phyloP scores from a whole-genome alignment of 2,113 vertebrate genomes.

The Trematocara zebra region DNA sequence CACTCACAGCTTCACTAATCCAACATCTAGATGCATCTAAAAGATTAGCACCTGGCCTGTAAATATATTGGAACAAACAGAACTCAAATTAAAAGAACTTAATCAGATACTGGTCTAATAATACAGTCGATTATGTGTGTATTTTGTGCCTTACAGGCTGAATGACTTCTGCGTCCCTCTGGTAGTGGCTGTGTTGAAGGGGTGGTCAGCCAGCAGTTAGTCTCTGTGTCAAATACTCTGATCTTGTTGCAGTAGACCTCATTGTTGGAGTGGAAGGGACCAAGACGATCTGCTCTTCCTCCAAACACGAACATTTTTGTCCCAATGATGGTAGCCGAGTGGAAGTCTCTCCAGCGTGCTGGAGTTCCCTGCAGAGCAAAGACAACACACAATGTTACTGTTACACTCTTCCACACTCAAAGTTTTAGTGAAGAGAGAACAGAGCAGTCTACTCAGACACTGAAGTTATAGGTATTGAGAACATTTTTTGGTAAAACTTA shows the following conservation, averaged over 20 bases:
- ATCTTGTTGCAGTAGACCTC: slow-evolving; percentile 99
- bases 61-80: not conserved
- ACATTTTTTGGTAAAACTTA: not conserved
- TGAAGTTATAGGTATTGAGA: not conserved
- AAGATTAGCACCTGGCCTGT: not conserved
- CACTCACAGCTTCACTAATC: not conserved
- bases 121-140: not conserved
- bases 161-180: slow-evolving; percentile 93
- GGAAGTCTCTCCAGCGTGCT: slow-evolving; percentile 96
- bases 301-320: slow-evolving; percentile 96
- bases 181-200: slow-evolving; percentile 80
- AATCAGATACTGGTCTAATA: not conserved
- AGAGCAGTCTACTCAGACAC: not conserved
- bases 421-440: not conserved
- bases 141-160: slow-evolving; percentile 82
- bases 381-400: not conserved
- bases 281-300: slow-evolving; percentile 91
- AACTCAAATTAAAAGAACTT: not conserved
- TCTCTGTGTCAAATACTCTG: slow-evolving; percentile 91
- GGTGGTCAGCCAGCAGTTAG: slow-evolving; percentile 87
- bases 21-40: not conserved
- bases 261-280: slow-evolving; percentile 96
- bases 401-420: not conserved
- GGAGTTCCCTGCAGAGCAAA: slow-evolving; percentile 78
- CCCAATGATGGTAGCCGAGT: slow-evolving; percentile 94